phyloP scores from a whole-genome alignment of 2,888 invertebrate species.

The Schizotus pectinicornis region DNA sequence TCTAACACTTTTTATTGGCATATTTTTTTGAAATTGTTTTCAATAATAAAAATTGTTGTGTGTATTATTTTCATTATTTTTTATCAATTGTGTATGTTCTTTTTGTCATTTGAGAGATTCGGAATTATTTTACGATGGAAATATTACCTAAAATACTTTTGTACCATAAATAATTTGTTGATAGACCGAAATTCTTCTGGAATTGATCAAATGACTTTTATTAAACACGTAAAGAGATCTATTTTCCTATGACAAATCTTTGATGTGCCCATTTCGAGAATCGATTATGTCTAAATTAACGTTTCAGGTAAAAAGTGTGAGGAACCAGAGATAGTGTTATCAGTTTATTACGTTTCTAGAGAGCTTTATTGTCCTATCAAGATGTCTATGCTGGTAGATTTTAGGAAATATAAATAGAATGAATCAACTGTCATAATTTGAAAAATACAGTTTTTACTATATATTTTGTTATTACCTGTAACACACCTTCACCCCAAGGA shows the following conservation, averaged over 20 bases:
- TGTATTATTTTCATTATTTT: conserved; percentile 26
- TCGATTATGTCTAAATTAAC: background rate
- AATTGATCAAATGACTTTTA: too few species aligned
- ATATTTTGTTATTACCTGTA: conserved; percentile 2
- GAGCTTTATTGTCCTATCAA: conserved; percentile 37
- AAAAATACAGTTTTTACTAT: conserved; percentile 48
- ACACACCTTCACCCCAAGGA: too few species aligned
- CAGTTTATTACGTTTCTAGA: conserved; percentile 30
- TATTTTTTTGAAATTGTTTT: conserved; percentile 16
- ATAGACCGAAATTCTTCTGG: conserved; percentile 10
- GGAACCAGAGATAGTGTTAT: conserved; percentile 15
- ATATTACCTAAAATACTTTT: conserved; percentile 12
- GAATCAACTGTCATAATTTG: conserved; percentile 43
- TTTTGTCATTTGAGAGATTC: too few species aligned
- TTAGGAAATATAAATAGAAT: conserved; percentile 35
- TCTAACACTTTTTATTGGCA: conserved; percentile 18
- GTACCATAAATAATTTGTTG: conserved; percentile 30
- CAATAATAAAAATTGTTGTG: conserved; percentile 22
- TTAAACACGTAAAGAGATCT: conserved; percentile 29
- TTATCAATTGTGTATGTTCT: too few species aligned
- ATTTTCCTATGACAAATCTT: conserved; percentile 30
- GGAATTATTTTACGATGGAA: too few species aligned
- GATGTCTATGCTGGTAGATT: conserved; percentile 41
- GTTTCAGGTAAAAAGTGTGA: conserved; percentile 8
- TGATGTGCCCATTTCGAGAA: conserved; percentile 9